phyloP scores from a whole-genome alignment of 2,888 invertebrate species.

The Lepas anatifera region DNA sequence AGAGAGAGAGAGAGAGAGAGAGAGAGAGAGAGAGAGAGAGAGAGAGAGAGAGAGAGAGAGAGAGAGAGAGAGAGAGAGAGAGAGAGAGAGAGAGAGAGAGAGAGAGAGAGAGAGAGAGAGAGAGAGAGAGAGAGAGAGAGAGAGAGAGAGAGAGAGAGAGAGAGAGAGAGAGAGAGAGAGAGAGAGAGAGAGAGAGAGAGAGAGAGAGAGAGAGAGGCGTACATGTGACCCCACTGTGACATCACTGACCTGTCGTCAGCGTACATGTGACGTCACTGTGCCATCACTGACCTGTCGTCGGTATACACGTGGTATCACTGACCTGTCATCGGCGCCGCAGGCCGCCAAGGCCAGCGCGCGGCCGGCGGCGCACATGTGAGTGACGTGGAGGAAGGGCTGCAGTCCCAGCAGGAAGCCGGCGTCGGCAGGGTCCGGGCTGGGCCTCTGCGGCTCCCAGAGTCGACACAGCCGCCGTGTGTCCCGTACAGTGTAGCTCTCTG shows the following conservation, averaged over 20 bases:
- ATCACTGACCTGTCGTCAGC: too few species aligned
- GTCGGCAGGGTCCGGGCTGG: neutral
- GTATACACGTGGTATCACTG: neutral
- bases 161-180: slow-evolving; percentile 5
- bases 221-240: too few species aligned
- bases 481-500: slow-evolving; percentile 8
- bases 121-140: slow-evolving; percentile 1
- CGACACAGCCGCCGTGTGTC: neutral
- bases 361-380: neutral
- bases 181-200: slow-evolving; percentile 1
- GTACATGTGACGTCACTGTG: neutral
- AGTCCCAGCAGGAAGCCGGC: slow-evolving; percentile 5
- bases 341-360: neutral
- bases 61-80: neutral
- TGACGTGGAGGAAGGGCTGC: neutral
- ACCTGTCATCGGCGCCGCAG: neutral
- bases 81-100: neutral
- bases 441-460: neutral
- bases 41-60: neutral
- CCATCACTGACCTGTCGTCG: neutral
- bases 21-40: neutral
- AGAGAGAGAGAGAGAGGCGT: slow-evolving; percentile 5
- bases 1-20: neutral
- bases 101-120: neutral
- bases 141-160: slow-evolving; percentile 3